phyloP scores from a whole-genome alignment of 2,888 invertebrate species.

The Trachelus stipa region DNA sequence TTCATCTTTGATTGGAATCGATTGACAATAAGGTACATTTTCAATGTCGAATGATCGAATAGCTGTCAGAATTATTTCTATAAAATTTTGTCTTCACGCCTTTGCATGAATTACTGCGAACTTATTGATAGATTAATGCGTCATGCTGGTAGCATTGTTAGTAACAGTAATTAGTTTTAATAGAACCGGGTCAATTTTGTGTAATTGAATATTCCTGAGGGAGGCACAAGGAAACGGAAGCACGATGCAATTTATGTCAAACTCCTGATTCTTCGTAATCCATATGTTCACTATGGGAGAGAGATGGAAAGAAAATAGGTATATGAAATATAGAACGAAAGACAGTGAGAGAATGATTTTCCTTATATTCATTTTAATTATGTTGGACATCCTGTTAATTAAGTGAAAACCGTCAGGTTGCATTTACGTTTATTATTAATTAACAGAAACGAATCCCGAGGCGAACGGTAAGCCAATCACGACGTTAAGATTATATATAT shows the following conservation, averaged over 20 bases:
- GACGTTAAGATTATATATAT: slow-evolving; percentile 35
- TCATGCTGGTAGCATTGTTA: too few relatives aligned
- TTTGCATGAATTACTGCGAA: not conserved
- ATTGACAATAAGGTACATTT: not conserved
- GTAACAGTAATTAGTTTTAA: too few relatives aligned
- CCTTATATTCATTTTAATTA: slow-evolving; percentile 27
- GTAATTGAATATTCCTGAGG: too few relatives aligned
- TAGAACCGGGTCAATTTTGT: too few relatives aligned
- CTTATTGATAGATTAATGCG: too few relatives aligned
- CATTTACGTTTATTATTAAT: slow-evolving; percentile 52
- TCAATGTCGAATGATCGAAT: not conserved
- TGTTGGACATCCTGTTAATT: slow-evolving; percentile 37
- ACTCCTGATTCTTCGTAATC: too few relatives aligned
- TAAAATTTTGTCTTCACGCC: not conserved
- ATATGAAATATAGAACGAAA: not conserved
- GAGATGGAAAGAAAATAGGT: too few relatives aligned
- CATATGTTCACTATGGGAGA: too few relatives aligned
- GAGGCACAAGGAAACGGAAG: too few relatives aligned
- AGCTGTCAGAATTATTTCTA: not conserved
- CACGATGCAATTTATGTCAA: too few relatives aligned
- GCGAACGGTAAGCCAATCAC: slow-evolving; percentile 6
- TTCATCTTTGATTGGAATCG: not conserved
- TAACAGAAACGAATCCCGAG: slow-evolving; percentile 30
- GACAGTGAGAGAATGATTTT: slow-evolving; percentile 9
- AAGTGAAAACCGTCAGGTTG: slow-evolving; percentile 39